phyloP scores from a whole-genome alignment of 2,113 vertebrate species.

The Tenrec ecaudatus region DNA sequence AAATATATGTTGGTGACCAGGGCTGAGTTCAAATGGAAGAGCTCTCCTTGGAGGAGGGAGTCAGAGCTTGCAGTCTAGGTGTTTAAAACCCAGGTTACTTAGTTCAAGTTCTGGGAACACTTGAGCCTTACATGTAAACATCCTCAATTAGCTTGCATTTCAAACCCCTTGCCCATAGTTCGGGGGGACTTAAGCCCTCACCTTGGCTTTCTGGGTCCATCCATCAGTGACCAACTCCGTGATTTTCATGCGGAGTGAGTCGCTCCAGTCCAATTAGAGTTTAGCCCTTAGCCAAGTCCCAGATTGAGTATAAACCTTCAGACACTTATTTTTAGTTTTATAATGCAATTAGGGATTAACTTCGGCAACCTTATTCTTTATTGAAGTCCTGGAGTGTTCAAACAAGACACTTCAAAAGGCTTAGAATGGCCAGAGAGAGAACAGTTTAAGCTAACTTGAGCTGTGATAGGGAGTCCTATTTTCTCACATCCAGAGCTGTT shows the following conservation, averaged over 20 bases:
- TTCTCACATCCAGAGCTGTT: not conserved
- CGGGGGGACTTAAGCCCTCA: fast-evolving
- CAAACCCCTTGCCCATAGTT: not conserved
- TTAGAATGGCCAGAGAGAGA: not conserved
- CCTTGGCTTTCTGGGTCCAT: not conserved
- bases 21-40: not conserved
- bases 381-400: not conserved
- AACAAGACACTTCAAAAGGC: constrained; percentile 27
- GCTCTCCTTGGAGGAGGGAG: not conserved
- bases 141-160: not conserved
- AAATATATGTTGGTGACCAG: not conserved
- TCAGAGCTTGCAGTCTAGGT: not conserved
- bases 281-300: not conserved
- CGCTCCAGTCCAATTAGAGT: not conserved
- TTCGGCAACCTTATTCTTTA: not conserved
- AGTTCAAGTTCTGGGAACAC: not conserved
- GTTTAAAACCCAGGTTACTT: not conserved
- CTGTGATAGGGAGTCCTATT: not conserved
- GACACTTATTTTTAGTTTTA: constrained; percentile 18
- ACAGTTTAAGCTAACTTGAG: not conserved
- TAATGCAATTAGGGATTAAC: constrained; percentile 26
- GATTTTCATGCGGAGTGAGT: not conserved
- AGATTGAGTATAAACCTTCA: not conserved
- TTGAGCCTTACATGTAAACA: fast-evolving
- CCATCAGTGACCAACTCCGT: not conserved